Base-by-base conservation (phyloP, 2,797 vertebrate species). In the Antrozous pallidus region DNA sequence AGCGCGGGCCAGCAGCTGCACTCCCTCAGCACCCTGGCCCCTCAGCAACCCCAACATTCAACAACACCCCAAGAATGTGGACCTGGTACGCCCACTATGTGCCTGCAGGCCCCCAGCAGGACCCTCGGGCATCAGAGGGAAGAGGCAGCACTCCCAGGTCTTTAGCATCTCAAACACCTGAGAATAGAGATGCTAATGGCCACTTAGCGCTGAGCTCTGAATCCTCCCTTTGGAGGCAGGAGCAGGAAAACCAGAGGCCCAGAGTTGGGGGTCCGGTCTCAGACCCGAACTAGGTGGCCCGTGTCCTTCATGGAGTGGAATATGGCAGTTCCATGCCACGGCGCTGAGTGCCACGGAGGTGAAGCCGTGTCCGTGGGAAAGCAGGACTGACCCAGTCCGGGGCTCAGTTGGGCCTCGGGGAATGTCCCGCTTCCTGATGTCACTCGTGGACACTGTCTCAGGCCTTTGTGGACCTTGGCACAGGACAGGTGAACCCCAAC, bases 301-400 rank as follows among this genome's bases (percentile, higher is more conserved):
- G 20, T 54, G 51, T 54, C 51, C 51, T 54, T 22, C 51, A 54
- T 22, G 0, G 3, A 24, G 69, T 4, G 1, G 26, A 14, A 38
- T 45, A 20, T 40, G 70, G 2, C 7, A 56, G 54, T 24, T 26
- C 54, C 6, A 10, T 18, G 6, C 9, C 26, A 13, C 0, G 1
- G 13, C n/a, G 13, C 54, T 22, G 42, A 6, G 26, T 16, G 11
- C 73, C 18, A 77, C 6, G 8, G 8, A 6, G n/a, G 61, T 14
- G 7, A 8, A 1, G 2, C 26, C 10, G 42, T 51, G 36, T 16
- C 20, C 1, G 7, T 10, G 49, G 14, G 63, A 22, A 22, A 1
- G 12, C 0, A 0, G 65, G 0, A 14, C 8, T 14, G 20, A 22
- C 42, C 8, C 20, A 1, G 14, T 14, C 24, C 12, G 4, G 58